Conservation (phyloP, 2,888 invertebrate species). For the Erebia palarica region DNA sequence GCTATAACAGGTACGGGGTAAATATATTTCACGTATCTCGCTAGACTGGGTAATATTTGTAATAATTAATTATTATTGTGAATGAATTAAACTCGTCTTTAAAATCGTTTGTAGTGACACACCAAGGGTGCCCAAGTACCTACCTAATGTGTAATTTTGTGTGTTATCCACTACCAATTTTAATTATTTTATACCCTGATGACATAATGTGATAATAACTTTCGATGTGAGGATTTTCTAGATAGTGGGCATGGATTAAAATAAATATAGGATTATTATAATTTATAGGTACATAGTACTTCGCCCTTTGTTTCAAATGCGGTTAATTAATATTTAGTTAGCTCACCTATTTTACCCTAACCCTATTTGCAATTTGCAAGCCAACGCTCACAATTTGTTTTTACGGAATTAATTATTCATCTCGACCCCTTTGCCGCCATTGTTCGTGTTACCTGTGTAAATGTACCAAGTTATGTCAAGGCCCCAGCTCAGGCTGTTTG, state of each 20-base stretch:
- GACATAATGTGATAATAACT: too few species aligned
- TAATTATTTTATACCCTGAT: not conserved
- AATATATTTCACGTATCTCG: too few species aligned
- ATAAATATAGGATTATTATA: not conserved
- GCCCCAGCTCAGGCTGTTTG: not conserved
- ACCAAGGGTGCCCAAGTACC: too few species aligned
- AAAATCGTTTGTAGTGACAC: too few species aligned
- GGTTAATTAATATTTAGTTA: not conserved
- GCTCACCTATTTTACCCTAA: not conserved
- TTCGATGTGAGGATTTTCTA: not conserved
- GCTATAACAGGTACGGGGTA: too few species aligned
- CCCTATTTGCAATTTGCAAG: constrained; percentile 9
- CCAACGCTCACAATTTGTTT: constrained; percentile 26
- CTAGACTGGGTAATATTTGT: too few species aligned
- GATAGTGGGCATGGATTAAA: not conserved
- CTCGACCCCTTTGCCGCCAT: constrained; percentile 30
- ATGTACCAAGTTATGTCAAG: constrained; percentile 6
- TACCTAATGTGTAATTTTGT: too few species aligned
- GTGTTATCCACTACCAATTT: too few species aligned
- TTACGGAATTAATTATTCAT: constrained; percentile 36
- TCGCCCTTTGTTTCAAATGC: not conserved
- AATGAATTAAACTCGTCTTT: too few species aligned
- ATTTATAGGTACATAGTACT: not conserved
- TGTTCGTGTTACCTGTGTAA: constrained; percentile 28
- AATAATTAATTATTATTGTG: too few species aligned